Conservation (phyloP, 2,113 vertebrate genomes). For the Hippocampus guttulatus region DNA sequence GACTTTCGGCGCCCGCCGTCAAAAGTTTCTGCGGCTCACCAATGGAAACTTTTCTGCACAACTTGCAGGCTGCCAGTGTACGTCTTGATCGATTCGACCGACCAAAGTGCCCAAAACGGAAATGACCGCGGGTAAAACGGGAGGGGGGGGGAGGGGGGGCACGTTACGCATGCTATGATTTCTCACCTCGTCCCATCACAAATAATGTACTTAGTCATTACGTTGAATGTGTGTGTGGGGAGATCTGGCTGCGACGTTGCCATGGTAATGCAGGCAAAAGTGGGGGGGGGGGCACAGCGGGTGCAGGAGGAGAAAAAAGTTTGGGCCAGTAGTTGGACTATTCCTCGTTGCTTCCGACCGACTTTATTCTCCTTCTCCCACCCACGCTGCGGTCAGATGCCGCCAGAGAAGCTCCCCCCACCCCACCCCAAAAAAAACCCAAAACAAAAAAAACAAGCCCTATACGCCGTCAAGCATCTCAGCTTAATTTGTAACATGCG, state of each 20-base stretch:
- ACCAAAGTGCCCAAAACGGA: conserved; percentile 13
- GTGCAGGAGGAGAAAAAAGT: conserved; percentile 23
- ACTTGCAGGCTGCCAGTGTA: not conserved
- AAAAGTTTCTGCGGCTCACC: not conserved
- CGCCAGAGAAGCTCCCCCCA: not conserved
- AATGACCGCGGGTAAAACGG: conserved; percentile 20
- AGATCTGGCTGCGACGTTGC: conserved; percentile 42
- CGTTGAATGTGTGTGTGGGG: conserved; percentile 6
- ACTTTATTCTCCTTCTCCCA: not conserved
- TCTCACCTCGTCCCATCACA: conserved; percentile 28
- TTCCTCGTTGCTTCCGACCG: not conserved
- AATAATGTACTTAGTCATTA: conserved; percentile 44
- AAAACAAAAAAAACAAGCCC: not conserved
- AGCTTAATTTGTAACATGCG: not conserved
- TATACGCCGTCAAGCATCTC: not conserved
- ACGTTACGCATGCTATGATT: conserved; percentile 32
- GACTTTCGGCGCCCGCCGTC: not conserved
- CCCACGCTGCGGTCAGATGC: conserved; percentile 2
- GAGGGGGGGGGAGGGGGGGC: not conserved
- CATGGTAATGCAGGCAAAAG: conserved; percentile 37
- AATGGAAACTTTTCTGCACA: not conserved
- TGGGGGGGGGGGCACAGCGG: not conserved
- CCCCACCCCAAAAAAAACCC: not conserved
- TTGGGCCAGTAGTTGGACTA: conserved; percentile 21
- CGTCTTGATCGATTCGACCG: conserved; percentile 13